Percentiles rank a stretch among this genome's conserved stretches.
phyloP scores from a whole-genome alignment of 2,888 invertebrate species.

The Neria commutata region DNA sequence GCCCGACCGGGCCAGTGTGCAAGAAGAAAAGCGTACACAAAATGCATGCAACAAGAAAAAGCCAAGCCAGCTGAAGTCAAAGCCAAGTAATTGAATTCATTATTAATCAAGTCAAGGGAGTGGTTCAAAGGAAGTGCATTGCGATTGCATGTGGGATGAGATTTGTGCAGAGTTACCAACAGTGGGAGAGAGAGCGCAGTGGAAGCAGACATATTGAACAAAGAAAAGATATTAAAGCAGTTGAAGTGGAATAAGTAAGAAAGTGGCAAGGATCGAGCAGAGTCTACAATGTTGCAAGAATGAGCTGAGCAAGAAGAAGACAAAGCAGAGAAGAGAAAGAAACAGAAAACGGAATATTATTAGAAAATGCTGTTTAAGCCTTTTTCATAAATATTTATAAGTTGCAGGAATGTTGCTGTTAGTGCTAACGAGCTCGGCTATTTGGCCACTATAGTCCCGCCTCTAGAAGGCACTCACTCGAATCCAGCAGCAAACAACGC shows the following conservation, averaged over 20 bases:
- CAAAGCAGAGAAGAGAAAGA: not conserved
- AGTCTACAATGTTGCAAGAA: not conserved
- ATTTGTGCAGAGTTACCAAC: not conserved
- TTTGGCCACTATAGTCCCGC: no score
- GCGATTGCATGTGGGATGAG: not conserved
- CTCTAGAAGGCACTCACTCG: no score
- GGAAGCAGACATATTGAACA: not conserved
- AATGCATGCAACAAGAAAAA: not conserved
- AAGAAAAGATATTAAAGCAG: not conserved
- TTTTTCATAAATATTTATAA: slow-evolving; percentile 25
- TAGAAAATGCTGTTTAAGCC: slow-evolving; percentile 10
- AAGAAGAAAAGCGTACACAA: not conserved
- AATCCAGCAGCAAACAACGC: no score
- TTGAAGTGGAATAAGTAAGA: not conserved
- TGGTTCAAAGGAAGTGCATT: not conserved
- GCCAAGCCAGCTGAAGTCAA: not conserved
- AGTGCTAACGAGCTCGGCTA: not conserved
- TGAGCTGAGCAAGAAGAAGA: not conserved
- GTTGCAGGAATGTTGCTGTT: not conserved
- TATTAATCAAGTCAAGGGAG: slow-evolving; percentile 14
- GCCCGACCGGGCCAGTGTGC: no score
- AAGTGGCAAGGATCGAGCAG: not conserved
- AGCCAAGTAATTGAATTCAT: slow-evolving; percentile 21
- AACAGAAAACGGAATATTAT: not conserved
- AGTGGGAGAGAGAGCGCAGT: not conserved